Percentiles rank a stretch among this genome's conserved stretches.
These are phyloP conservation scores for Calypte anna DNA, from an alignment of 2,113 vertebrate genomes.

Conservation along the genomic window DNA sequence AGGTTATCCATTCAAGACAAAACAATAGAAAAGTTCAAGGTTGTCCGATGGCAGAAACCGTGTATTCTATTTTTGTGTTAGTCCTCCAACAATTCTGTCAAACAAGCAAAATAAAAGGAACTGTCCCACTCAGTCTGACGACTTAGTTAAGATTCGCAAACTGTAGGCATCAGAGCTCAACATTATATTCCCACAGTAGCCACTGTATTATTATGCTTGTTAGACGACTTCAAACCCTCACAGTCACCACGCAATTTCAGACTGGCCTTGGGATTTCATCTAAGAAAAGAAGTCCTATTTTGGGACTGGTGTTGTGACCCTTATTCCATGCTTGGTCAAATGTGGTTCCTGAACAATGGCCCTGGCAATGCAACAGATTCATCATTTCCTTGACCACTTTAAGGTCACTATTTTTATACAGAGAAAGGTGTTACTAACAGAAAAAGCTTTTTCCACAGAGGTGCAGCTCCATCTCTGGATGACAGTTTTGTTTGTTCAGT, in stretches of 20 bases:
- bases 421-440: background rate
- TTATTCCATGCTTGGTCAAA: slow-evolving; percentile 25
- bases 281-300: slow-evolving; percentile 44
- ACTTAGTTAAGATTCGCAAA: slow-evolving; percentile 49
- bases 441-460: background rate
- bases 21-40: slow-evolving; percentile 48
- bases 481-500: background rate
- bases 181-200: slow-evolving; percentile 40
- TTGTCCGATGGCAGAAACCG: background rate
- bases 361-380: background rate
- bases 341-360: background rate
- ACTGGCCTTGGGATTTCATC: slow-evolving; percentile 32
- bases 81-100: slow-evolving; percentile 6
- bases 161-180: slow-evolving; percentile 19
- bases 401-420: slow-evolving; percentile 27
- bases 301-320: background rate
- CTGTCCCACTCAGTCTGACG: background rate
- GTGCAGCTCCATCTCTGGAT: background rate
- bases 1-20: slow-evolving; percentile 42
- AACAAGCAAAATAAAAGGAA: slow-evolving; percentile 52
- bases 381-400: slow-evolving; percentile 11
- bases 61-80: slow-evolving; percentile 24
- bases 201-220: slow-evolving; percentile 29
- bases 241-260: background rate
- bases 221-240: slow-evolving; percentile 45